Evolutionary conservation across 2,888 invertebrate genomes (phyloP).

Genomic region (Rhodophaea formosa): DNA sequence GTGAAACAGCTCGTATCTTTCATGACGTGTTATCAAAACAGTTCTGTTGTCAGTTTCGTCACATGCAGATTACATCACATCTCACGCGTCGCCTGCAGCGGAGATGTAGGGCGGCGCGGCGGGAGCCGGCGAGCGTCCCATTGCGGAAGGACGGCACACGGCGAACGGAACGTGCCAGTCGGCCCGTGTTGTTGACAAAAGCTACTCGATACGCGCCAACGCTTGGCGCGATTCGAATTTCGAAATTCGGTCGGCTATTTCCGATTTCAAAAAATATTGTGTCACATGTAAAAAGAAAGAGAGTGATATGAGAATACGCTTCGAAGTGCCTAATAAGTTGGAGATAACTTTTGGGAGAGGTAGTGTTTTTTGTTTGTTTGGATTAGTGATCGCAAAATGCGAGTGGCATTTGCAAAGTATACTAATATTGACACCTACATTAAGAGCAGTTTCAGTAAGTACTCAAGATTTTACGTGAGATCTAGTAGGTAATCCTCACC

Average conservation of each 20-base stretch:
- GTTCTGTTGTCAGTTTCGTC: constrained; percentile 57
- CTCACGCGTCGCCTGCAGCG: constrained; percentile 45
- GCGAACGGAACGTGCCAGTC: constrained; percentile 35
- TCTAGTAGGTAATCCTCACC: neutral
- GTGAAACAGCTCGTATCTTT: constrained; percentile 6
- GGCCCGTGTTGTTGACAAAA: constrained; percentile 68
- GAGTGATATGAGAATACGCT: constrained; percentile 75
- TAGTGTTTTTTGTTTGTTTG: constrained; percentile 45
- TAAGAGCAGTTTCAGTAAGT: constrained; percentile 12
- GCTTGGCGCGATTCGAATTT: constrained; percentile 42
- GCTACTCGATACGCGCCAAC: constrained; percentile 61
- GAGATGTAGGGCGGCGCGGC: constrained; percentile 74
- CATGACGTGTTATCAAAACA: constrained; percentile 55
- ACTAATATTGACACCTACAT: constrained; percentile 11
- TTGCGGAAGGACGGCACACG: constrained; percentile 60
- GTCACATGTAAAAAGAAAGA: constrained; percentile 43
- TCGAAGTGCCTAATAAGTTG: constrained; percentile 78
- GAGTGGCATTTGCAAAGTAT: constrained; percentile 13
- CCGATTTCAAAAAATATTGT: constrained; percentile 41
- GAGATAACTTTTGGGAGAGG: constrained; percentile 75
- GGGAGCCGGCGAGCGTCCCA: constrained; percentile 65
- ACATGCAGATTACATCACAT: constrained; percentile 72
- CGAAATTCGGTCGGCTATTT: constrained; percentile 35
- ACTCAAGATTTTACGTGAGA: constrained; percentile 1
- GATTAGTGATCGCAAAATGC: constrained; percentile 24